Conservation (phyloP, 2,113 vertebrate species). For the Psophia crepitans region DNA sequence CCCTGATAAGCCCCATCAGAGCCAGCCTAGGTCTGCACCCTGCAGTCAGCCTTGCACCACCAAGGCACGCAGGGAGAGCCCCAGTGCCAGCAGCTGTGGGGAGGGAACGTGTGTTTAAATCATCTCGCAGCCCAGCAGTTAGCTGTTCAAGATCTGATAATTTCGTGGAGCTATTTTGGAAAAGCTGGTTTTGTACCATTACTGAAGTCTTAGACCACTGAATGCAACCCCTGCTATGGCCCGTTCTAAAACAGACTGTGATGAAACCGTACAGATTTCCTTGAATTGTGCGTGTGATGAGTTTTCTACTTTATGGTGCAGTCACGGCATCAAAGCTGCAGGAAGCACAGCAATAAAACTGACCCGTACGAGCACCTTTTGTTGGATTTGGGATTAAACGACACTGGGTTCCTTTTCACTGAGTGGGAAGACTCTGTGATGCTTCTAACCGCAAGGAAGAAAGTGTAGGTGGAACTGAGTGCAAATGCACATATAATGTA, state of each 20-base stretch:
- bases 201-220: neutral
- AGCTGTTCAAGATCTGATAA: neutral
- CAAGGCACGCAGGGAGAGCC: neutral
- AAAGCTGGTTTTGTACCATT: neutral
- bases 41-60: neutral
- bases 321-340: neutral
- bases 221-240: neutral
- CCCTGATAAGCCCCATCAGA: neutral
- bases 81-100: neutral
- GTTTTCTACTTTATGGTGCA: neutral
- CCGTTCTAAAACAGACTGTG: neutral
- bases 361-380: neutral
- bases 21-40: neutral
- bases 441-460: neutral
- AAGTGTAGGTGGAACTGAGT: neutral
- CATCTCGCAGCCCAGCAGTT: neutral
- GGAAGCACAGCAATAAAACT: constrained; percentile 5
- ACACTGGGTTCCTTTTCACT: neutral
- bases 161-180: neutral
- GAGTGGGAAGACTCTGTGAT: neutral
- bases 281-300: neutral
- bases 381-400: neutral
- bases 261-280: neutral
- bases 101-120: neutral
- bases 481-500: neutral